Base-by-base conservation (phyloP, 2,113 vertebrate genomes). In the Ancistrus triradiatus region DNA sequence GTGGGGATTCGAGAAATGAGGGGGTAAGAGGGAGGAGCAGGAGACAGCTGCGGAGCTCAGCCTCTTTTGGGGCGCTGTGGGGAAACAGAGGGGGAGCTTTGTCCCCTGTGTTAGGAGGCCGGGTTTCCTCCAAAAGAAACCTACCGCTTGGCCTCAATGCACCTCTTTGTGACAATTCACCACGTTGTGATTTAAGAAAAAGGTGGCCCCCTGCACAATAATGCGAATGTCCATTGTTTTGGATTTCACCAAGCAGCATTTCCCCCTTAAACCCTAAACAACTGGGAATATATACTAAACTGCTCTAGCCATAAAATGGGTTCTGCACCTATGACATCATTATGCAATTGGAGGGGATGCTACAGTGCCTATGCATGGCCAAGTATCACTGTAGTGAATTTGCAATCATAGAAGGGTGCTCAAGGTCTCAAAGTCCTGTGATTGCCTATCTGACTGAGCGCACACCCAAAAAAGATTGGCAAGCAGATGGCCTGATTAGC, bases 1-100 rank as follows among this genome's bases (percentile, higher is more conserved):
- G 48, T 71, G 67, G 76, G 77, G 81, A 87, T 87, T 86, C 84
- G 70, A 74, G 80, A 82, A 81, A 82, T 67, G 31, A 48, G 51
- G 15, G 51, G 75, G 75, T 63, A 58, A 60, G 75, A 67, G 49
- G 64, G 74, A 44, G 75, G 76, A 70, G 46, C 11, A 38, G 9
- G 49, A 70, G 86, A 82, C 85, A 87, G 85, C 85, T 86, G 85
- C 78, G 77, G 77, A 80, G 72, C 77, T 77, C 74, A 60, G 61
- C 74, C 83, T 62, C 75, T 76, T 63, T 84, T 79, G 59, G 66
- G 63, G 63, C 59, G 65, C 48, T 76, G 60, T 74, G 70, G 78
- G 80, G 70, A 65, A 81, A 79, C 77, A 64, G 72, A 78, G 80
- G 84, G 78, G 69, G 77, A 80, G 80, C 78, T 82, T 86, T 85